Percentiles rank a stretch among this genome's conserved stretches.
Evolutionary conservation across 2,113 vertebrate genomes (phyloP).

Genomic region (Thamnophis sirtalis): DNA sequence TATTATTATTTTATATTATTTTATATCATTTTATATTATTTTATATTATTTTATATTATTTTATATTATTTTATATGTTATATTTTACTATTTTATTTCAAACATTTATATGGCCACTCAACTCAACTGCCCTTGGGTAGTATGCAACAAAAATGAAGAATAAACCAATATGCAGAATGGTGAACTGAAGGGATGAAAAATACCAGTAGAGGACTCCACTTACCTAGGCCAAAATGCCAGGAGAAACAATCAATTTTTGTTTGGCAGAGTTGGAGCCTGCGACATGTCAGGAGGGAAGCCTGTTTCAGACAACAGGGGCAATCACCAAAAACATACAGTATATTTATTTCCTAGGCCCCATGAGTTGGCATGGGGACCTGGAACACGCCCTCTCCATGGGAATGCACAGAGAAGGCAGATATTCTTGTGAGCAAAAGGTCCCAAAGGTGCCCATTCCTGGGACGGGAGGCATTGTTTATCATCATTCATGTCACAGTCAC

Average conservation of each 20-base stretch:
- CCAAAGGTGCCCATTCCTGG: neutral
- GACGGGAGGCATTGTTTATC: neutral
- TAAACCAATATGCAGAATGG: neutral
- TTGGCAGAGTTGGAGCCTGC: neutral
- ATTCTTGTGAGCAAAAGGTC: neutral
- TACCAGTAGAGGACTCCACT: neutral
- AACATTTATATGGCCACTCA: neutral
- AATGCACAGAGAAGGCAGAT: neutral
- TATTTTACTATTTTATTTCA: neutral
- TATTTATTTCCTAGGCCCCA: neutral
- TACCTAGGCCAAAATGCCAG: neutral
- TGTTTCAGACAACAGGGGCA: neutral
- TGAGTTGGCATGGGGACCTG: neutral
- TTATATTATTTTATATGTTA: too few relatives aligned
- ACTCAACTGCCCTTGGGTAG: neutral
- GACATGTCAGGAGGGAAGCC: neutral
- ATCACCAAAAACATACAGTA: neutral
- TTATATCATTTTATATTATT: too few relatives aligned
- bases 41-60: too few relatives aligned
- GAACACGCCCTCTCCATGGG: neutral
- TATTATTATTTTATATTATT: too few relatives aligned
- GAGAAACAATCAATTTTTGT: neutral
- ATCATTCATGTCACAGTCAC: neutral
- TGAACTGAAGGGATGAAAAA: neutral
- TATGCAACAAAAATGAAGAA: neutral